A percentile compares a stretch with the other conserved stretches of the same genome.
These are phyloP conservation scores for Helogale parvula DNA, from an alignment of 2,113 vertebrate species.

Conservation along the genomic window DNA sequence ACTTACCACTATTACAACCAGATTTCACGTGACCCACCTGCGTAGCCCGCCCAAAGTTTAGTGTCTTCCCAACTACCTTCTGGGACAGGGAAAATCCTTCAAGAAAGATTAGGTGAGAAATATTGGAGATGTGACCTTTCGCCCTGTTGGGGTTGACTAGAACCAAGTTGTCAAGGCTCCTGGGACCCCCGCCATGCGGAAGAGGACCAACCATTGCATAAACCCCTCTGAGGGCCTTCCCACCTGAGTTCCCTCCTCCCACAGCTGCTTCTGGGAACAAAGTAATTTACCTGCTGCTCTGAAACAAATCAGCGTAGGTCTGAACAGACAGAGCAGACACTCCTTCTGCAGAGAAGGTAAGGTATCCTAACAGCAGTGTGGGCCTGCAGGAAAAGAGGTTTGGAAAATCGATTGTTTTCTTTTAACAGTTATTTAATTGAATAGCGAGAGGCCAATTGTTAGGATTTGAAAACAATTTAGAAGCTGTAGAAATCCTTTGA, in stretches of 20 bases:
- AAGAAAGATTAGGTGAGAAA: not conserved
- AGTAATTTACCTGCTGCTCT: conserved; percentile 18
- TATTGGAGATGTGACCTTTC: not conserved
- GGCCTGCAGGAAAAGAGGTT: not conserved
- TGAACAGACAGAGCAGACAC: not conserved
- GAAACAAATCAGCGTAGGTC: not conserved
- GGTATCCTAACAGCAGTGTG: not conserved
- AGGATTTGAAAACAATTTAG: conserved; percentile 56
- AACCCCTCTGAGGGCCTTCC: not conserved
- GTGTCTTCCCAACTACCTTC: not conserved
- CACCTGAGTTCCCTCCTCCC: not conserved
- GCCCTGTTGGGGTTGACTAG: not conserved
- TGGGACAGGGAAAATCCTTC: not conserved
- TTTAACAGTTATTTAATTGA: conserved; percentile 52
- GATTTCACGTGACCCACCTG: not conserved
- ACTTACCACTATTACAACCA: not conserved
- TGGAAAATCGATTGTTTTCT: conserved; percentile 12
- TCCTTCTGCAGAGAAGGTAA: conserved; percentile 26
- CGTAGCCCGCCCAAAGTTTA: not conserved
- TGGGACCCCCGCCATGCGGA: not conserved
- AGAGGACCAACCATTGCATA: not conserved
- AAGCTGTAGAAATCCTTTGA: conserved; percentile 56
- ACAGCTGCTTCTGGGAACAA: conserved; percentile 49
- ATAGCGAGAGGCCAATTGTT: conserved; percentile 16
- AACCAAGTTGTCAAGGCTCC: not conserved